Conservation (phyloP, 2,888 invertebrate genomes). For the Pachliopta kotzebuea region DNA sequence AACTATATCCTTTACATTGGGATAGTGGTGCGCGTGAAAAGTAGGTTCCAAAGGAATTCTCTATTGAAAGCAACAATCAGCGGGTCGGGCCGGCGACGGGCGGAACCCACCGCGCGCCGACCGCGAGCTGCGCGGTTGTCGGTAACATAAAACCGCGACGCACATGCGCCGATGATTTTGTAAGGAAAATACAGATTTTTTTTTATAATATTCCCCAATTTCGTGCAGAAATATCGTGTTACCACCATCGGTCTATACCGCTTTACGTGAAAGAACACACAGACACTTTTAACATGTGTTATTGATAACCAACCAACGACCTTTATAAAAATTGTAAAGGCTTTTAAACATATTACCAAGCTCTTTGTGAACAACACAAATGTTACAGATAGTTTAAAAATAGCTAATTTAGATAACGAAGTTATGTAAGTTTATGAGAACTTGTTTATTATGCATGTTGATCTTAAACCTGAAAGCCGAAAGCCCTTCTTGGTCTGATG, state of each 20-base stretch:
- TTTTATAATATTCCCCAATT: conserved; percentile 70
- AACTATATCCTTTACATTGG: background rate
- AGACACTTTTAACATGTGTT: conserved; percentile 65
- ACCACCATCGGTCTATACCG: conserved; percentile 44
- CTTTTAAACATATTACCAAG: too few species aligned
- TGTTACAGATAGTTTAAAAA: too few species aligned
- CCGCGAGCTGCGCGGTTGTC: conserved; percentile 34
- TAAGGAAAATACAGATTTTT: conserved; percentile 61
- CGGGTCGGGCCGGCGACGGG: conserved; percentile 4
- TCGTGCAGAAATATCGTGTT: conserved; percentile 73
- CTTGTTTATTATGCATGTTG: too few species aligned
- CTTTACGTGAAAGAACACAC: conserved; percentile 51
- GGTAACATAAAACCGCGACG: conserved; percentile 66
- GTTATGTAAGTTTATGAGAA: too few species aligned
- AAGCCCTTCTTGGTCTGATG: too few species aligned
- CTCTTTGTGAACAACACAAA: too few species aligned
- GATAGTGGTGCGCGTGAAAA: background rate
- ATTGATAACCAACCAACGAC: conserved; percentile 45
- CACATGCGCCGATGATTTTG: conserved; percentile 62
- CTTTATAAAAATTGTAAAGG: background rate
- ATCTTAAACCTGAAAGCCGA: too few species aligned
- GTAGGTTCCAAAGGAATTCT: background rate
- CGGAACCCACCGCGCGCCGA: conserved; percentile 26
- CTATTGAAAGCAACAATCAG: conserved; percentile 4
- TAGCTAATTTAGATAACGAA: too few species aligned